Evolutionary conservation across 1,140 invertebrate species (phyloP), one percentile per base, ranked within the genome.

Genomic region (Neuroterus valhalla): DNA sequence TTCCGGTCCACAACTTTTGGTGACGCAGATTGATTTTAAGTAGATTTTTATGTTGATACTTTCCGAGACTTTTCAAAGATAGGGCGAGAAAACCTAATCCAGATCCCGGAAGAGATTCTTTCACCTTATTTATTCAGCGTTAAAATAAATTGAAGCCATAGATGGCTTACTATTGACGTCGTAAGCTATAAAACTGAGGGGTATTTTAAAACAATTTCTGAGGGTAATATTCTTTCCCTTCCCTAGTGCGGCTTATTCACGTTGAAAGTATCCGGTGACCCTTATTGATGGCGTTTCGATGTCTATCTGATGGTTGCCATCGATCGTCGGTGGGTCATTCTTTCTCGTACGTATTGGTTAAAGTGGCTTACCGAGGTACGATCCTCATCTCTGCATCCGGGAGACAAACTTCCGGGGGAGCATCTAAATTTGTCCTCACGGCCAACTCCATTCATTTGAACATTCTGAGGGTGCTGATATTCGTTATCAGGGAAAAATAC

Each of bases 351-450:
- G 23, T 62, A n/a, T 62, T 15, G 3, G 15, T 26, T 23, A 12
- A 26, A 55, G 55, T n/a, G 26, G 26, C 55, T 38, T n/a, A 62
- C 55, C 55, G 55, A 31, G 55, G 46, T 46, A 17, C 81, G 82
- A 15, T 88, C 87, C 31, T 89, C 88, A 4, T 89, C 87, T 62
- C 86, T 78, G 71, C 81, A 88, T 17, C 83, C 83, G 3, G 87
- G 79, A 17, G 87, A 89, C n/a, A 86, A 72, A 48, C 87, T 89
- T 55, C 86, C 85, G 2, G 87, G 85, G 12, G 87, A 87, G 66
- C 86, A 89, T 70, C 85, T 79, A 73, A 86, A 87, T 82, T 89
- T 88, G 31, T 89, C 87, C 6, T 87, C 87, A 8, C 83, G 76
- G 1, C 79, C 68, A 31, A 78, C 50, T 2, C 85, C 82, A 43